Evolutionary conservation across 2,888 invertebrate species (phyloP), one percentile per base, ranked within the genome.

Genomic region (Erebia palarica): DNA sequence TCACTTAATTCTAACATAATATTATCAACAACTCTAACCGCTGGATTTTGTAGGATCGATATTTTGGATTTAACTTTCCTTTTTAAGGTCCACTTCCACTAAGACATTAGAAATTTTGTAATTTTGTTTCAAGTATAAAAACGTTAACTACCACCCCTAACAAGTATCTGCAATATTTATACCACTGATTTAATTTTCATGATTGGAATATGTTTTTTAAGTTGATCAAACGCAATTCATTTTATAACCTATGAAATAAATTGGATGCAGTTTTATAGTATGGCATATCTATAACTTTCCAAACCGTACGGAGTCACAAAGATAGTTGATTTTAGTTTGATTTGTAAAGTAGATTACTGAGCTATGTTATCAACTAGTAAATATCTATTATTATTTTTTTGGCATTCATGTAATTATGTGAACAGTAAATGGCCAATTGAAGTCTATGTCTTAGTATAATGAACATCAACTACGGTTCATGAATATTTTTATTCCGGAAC

Each of bases 131-230:
- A n/a, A n/a, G n/a, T n/a, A n/a, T n/a, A n/a, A n/a, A n/a, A n/a
- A n/a, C n/a, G n/a, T n/a, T n/a, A n/a, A n/a, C n/a, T n/a, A n/a
- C 0, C 42, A 60, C 16, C 42, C 42, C 2, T 60, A 42, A n/a
- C n/a, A 16, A 60, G 9, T 27, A 42, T 42, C 42, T 42, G 4
- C 3, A 42, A 60, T n/a, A 10, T 13, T 42, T 60, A 16, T n/a
- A 10, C n/a, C 36, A 36, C n/a, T 36, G 9, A 36, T 59, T 36
- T 42, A 42, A 59, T 44, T 59, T 60, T 16, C 42, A 60, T 42
- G 42, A 60, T 60, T 60, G 59, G n/a, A 59, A 60, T 16, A 16
- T 36, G 8, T 59, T 59, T 13, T 36, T 36, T 36, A n/a, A 27
- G 2, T 59, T 59, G 7, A 59, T 59, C 10, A 55, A 59, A 14